A percentile compares a stretch with the other conserved stretches of the same genome.
Conservation (phyloP, 2,888 invertebrate species). For the Germaria angustata region DNA sequence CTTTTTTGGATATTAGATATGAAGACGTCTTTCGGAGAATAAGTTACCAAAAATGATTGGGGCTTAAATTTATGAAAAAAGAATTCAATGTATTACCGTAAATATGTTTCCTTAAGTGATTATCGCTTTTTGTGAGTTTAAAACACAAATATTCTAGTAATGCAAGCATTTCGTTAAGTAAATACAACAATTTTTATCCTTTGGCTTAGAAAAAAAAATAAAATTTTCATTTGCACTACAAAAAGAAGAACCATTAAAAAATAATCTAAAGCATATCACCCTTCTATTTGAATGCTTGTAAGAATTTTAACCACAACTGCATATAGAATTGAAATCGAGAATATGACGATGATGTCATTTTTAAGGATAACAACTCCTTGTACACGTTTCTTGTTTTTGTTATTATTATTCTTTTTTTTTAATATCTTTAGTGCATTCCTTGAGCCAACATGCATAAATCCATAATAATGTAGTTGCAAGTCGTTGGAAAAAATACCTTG, state of each 20-base stretch:
- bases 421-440: constrained; percentile 19
- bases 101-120: background rate
- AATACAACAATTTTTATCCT: constrained; percentile 1
- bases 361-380: constrained; percentile 54
- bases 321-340: constrained; percentile 1
- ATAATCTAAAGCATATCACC: background rate
- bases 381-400: constrained; percentile 27
- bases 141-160: background rate
- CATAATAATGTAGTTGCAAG: constrained; percentile 10
- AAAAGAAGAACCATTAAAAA: background rate
- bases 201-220: constrained; percentile 5
- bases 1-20: no score
- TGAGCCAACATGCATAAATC: background rate
- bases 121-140: background rate
- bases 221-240: constrained; percentile 23
- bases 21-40: no score
- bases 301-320: constrained; percentile 1
- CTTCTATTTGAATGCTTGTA: constrained; percentile 25
- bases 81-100: no score
- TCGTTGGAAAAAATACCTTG: constrained; percentile 21
- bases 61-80: no score
- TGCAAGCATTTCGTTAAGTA: background rate
- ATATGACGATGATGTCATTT: constrained; percentile 49
- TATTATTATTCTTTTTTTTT: constrained; percentile 26
- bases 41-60: no score